A percentile compares a stretch with the other conserved stretches of the same genome.
Evolutionary conservation across 2,888 invertebrate species (phyloP).

Genomic region (Carcina quercana): DNA sequence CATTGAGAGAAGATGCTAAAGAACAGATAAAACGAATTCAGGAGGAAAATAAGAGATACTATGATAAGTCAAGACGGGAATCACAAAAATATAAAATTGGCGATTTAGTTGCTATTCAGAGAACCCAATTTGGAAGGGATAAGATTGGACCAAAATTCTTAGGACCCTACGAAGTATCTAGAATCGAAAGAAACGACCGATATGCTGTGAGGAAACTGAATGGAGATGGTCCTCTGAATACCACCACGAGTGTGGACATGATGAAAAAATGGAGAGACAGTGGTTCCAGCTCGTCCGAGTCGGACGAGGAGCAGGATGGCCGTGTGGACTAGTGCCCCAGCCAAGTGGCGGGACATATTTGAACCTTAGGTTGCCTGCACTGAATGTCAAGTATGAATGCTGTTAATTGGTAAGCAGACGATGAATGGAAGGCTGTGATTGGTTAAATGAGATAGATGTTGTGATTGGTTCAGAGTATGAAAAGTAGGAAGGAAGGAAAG

Average conservation of each 20-base stretch:
- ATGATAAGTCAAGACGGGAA: slow-evolving; percentile 17
- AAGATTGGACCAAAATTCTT: slow-evolving; percentile 19
- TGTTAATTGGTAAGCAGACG: too few species aligned
- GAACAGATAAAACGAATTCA: background rate
- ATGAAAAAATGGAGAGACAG: slow-evolving; percentile 13
- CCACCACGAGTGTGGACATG: slow-evolving; percentile 8
- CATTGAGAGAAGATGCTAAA: background rate
- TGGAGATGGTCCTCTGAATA: slow-evolving; percentile 11
- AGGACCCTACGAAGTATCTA: slow-evolving; percentile 16
- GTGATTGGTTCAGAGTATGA: too few species aligned
- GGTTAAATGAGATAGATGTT: too few species aligned
- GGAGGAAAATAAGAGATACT: background rate
- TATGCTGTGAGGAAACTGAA: slow-evolving; percentile 11
- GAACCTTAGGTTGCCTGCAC: too few species aligned
- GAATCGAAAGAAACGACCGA: slow-evolving; percentile 13
- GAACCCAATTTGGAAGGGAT: slow-evolving; percentile 18
- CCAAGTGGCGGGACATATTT: too few species aligned
- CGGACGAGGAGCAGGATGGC: slow-evolving; percentile 16
- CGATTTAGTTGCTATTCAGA: slow-evolving; percentile 22
- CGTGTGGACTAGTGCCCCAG: too few species aligned
- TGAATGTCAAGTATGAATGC: too few species aligned
- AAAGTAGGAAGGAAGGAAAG: too few species aligned
- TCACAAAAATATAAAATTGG: slow-evolving; percentile 13
- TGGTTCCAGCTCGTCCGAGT: slow-evolving; percentile 10
- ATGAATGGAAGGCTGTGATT: too few species aligned